Base-by-base conservation (phyloP, 2,797 vertebrate species). In the Rousettus madagascariensis region DNA sequence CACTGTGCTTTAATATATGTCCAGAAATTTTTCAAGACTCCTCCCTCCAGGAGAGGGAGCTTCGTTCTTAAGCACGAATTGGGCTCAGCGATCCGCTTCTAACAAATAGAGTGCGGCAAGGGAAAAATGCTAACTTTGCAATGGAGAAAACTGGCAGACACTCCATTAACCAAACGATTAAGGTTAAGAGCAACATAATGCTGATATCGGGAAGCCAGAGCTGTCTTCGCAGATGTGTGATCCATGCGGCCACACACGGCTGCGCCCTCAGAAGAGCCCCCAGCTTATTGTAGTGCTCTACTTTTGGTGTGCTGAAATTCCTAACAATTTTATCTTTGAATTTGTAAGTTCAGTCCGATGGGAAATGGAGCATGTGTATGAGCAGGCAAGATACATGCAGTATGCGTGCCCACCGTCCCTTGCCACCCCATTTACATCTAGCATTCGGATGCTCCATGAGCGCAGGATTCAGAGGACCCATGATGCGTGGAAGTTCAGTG, bases 321-420 rank as follows among this genome's bases (percentile, higher is more conserved):
- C 92, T 82, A 22, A 78, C 16, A 59, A 22, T 78, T 66, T 86
- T 66, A 26, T 61, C 16, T 71, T 74, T 84, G 41, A 65, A 79
- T 7, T 68, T 84, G 0, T 51, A 36, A 33, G 30, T 68, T 63
- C 90, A 49, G 15, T 38, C 1, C 1, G 8, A 38, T 13, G 6
- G 69, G 30, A 77, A 71, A 28, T 5, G 24, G 28, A 65, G 8
- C 6, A 3, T 3, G 20, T 36, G 3, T 91, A 74, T 80, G 46
- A 66, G 17, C 30, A 69, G 71, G 79, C 12, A 65, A 75, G 26
- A 72, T 5, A 28, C 1, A 5, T 8, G 3, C 22, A 20, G 20
- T 16, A n/a, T 30, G 5, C 4, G 15, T 43, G 15, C 19, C 26
- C 53, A 33, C 28, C 1, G 1, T 55, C 43, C 20, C 38, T 68